phyloP scores from a whole-genome alignment of 2,888 invertebrate genomes.

The Lochmaea capreae region DNA sequence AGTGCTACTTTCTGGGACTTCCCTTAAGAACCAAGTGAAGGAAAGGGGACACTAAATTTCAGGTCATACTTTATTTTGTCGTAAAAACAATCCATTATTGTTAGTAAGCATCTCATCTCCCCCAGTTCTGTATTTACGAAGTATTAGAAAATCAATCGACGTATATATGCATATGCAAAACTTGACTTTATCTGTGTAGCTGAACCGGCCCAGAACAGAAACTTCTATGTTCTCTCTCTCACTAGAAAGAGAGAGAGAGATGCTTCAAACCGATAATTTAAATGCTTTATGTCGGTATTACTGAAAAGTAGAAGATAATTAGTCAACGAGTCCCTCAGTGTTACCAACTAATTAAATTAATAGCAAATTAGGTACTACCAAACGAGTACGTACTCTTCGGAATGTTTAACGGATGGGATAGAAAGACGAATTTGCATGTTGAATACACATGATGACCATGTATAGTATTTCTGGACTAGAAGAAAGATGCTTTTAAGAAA shows the following conservation, averaged over 20 bases:
- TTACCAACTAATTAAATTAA: slow-evolving; percentile 49
- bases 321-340: slow-evolving; percentile 47
- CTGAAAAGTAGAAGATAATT: slow-evolving; percentile 46
- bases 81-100: too few species aligned
- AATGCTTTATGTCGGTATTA: slow-evolving; percentile 44
- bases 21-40: too few species aligned
- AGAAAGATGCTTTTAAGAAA: slow-evolving; percentile 31
- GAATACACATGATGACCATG: slow-evolving; percentile 45
- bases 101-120: too few species aligned
- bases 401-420: slow-evolving; percentile 39
- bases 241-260: slow-evolving; percentile 27
- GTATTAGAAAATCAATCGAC: too few species aligned
- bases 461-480: slow-evolving; percentile 39
- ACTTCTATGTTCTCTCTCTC: slow-evolving; percentile 42
- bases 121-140: too few species aligned
- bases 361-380: slow-evolving; percentile 46
- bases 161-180: too few species aligned
- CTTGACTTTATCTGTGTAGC: too few species aligned
- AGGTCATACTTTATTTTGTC: too few species aligned
- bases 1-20: too few species aligned
- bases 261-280: slow-evolving; percentile 45
- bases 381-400: slow-evolving; percentile 42
- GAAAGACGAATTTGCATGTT: slow-evolving; percentile 45
- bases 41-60: too few species aligned
- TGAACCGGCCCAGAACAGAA: slow-evolving; percentile 21